Conservation (phyloP, 2,888 invertebrate genomes). For the Amaurobius ferox region DNA sequence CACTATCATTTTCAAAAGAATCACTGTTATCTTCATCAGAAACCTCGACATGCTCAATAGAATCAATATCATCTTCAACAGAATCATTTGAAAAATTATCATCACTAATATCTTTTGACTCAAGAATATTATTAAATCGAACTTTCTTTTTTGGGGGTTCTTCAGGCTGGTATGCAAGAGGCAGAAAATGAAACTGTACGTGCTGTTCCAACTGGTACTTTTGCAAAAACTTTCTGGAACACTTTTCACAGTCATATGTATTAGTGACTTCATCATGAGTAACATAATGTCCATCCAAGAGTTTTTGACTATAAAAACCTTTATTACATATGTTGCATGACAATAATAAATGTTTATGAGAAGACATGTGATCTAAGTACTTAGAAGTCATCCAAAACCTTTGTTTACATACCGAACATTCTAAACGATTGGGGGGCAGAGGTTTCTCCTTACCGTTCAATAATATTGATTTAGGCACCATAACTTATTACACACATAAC, state of each 20-base stretch:
- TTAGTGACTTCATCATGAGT: neutral
- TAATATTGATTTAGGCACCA: neutral
- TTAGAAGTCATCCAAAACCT: neutral
- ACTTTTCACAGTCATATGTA: neutral
- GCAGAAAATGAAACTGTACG: neutral
- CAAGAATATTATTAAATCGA: neutral
- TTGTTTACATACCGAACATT: neutral
- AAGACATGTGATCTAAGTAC: neutral
- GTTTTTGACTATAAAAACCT: neutral
- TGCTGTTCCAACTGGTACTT: neutral
- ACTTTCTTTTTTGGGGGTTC: neutral
- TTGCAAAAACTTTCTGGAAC: neutral
- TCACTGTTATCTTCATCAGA: neutral
- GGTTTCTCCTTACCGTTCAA: neutral
- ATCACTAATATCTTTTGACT: neutral
- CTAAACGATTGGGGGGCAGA: neutral
- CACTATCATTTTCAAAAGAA: neutral
- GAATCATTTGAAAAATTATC: neutral
- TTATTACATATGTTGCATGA: neutral
- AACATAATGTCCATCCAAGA: neutral
- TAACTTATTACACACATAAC: too few relatives aligned
- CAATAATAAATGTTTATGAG: neutral
- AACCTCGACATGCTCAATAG: neutral
- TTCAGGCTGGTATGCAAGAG: neutral
- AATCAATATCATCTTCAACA: neutral